A percentile compares a stretch with the other conserved stretches of the same genome.
phyloP scores from a whole-genome alignment of 2,888 invertebrate genomes.

The Halictus quadricinctus region DNA sequence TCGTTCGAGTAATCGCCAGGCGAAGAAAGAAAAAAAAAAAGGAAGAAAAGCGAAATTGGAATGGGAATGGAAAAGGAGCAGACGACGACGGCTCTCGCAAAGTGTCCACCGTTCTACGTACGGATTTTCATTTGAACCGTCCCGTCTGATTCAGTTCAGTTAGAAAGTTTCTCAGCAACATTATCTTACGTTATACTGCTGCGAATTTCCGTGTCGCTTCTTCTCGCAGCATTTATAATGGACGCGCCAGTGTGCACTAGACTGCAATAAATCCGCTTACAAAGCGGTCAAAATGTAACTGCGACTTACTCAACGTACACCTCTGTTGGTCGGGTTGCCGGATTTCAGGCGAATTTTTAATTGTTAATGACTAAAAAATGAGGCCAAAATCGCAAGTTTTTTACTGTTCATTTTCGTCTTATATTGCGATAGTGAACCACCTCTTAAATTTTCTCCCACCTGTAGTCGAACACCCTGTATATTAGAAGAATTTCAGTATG shows the following conservation, averaged over 20 bases:
- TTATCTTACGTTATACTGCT: not conserved
- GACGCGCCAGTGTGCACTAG: not conserved
- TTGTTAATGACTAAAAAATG: too few relatives aligned
- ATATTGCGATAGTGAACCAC: too few relatives aligned
- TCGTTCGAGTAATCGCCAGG: slow-evolving; percentile 38
- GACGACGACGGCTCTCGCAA: not conserved
- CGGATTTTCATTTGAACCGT: not conserved
- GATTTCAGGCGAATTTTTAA: too few relatives aligned
- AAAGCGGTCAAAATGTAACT: not conserved
- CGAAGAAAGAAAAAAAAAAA: not conserved
- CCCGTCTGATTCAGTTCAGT: not conserved
- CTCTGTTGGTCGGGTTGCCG: too few relatives aligned
- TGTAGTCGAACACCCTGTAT: too few relatives aligned
- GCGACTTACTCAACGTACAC: too few relatives aligned
- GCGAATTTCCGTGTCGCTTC: not conserved
- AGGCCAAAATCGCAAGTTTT: too few relatives aligned
- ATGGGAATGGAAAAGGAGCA: not conserved
- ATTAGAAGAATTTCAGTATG: too few relatives aligned
- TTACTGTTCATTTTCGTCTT: too few relatives aligned
- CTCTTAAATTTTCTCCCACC: too few relatives aligned
- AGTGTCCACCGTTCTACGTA: not conserved
- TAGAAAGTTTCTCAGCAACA: not conserved
- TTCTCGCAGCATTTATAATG: not conserved
- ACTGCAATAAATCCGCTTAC: not conserved
- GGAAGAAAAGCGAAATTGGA: not conserved